phyloP scores from a whole-genome alignment of 1,140 invertebrate genomes.

The Drosophila arawakana region DNA sequence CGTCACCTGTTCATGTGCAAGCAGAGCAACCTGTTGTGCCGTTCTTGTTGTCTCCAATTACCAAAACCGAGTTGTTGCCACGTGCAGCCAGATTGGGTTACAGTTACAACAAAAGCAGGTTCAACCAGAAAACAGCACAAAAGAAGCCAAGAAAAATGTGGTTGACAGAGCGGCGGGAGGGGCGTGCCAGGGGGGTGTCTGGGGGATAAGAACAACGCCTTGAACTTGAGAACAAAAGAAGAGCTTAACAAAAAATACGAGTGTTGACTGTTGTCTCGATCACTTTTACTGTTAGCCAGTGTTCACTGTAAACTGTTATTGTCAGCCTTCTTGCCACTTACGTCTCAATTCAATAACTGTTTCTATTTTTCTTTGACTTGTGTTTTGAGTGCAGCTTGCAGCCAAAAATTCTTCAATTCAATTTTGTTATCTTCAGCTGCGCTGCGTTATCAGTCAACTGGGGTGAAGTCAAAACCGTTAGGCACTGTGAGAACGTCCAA shows the following conservation, averaged over 20 bases:
- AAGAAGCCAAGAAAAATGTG: neutral
- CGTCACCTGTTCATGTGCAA: constrained; percentile 15
- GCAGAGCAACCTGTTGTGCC: constrained; percentile 45
- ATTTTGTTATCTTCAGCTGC: constrained; percentile 9
- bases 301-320: neutral
- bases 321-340: constrained; percentile 4
- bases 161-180: no score
- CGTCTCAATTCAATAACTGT: constrained; percentile 17
- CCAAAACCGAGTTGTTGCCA: constrained; percentile 45
- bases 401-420: constrained; percentile 9
- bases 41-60: constrained; percentile 52
- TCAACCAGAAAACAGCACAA: neutral
- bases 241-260: neutral
- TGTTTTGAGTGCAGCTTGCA: neutral
- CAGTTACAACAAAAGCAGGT: constrained; percentile 34
- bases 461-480: constrained; percentile 18
- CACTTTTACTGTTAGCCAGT: constrained; percentile 30
- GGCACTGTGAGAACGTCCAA: constrained; percentile 25
- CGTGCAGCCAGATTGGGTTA: constrained; percentile 44
- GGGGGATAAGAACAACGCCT: constrained; percentile 13
- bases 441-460: neutral
- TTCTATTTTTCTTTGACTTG: neutral
- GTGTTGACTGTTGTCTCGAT: constrained; percentile 4
- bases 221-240: constrained; percentile 52
- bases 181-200: no score